Evolutionary conservation across 2,113 vertebrate genomes (phyloP), one percentile per base, ranked within the genome.

Genomic region (Chrysemys picta): DNA sequence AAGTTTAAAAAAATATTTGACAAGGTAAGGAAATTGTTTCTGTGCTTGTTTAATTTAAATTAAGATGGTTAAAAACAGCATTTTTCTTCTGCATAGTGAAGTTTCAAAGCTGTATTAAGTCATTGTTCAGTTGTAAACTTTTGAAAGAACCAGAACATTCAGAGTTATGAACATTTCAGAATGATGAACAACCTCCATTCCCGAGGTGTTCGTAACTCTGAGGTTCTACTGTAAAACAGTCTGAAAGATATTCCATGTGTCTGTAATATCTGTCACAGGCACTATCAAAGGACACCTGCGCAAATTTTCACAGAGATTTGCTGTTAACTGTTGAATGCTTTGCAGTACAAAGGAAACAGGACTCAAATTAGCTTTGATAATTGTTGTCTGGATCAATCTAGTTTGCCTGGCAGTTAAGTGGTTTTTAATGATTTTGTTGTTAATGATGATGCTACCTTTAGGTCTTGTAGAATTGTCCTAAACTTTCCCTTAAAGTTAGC

Each of bases 321-420:
- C 52, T 94, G 49, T 82, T 90, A 0, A 0, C 72, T 80, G 0
- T 35, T 90, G 52, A 12, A 62, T 49, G 4, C 59, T 95, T 80
- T 88, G 52, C 72, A 89, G 35, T 96, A 38, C 80, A 62, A 91
- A 85, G 87, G 94, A 96, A 97, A 95, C 84, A 90, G 54, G 94
- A 72, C 76, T 93, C 80, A 89, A 38, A 78, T 90, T 94, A n/a
- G 59, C 38, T 17, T 5, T n/a, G 42, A 42, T 94, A 92, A 38
- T 54, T 93, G 91, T 84, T 87, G 57, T 19, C n/a, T 89, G 27
- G 85, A 88, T 94, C 69, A 91, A 8, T 94, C 21, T 53, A 21
- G 52, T 88, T 87, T 96, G n/a, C 87, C 35, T 80, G 45, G 29
- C 10, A 45, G 72, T 89, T 93, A 89, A 83, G 22, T 82, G 11